Base-by-base conservation (phyloP, 2,888 invertebrate genomes). In the Drosophila sordidula region DNA sequence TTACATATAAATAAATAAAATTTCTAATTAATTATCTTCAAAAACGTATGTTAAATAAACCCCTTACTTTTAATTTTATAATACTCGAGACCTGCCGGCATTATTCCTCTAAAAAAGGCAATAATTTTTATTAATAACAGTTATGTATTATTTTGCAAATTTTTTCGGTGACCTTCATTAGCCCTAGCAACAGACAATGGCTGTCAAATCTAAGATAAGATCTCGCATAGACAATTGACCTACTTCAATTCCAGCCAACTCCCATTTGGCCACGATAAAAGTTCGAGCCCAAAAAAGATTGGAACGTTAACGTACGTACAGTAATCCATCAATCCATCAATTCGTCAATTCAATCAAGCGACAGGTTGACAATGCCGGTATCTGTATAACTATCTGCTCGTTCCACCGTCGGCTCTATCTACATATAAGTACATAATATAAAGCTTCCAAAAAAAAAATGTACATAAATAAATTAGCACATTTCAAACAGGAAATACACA, bases 401-500 rank as follows among this genome's bases (percentile, higher is more conserved):
- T 38, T 42, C 26, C 51, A 38, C 29, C 22, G 34, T 25, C 38
- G 44, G 12, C 52, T 47, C 50, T 42, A 45, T 51, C 44, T 44
- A 38, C 42, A 32, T 22, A 25, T 22, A 42, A 12, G 22, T 42
- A 55, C 34, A 63, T 59, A 45, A 14, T 56, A 67, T 61, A 67
- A 42, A 59, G 70, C 57, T 63, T 46, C 49, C 14, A 58, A 58
- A 70, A 61, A 58, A 58, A 45, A 42, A 56, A 32, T 42, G 73
- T 69, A 73, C 64, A 73, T 73, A 52, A 66, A 77, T 78, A 79
- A 75, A 79, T 77, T 77, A 77, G 75, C 77, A 79, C 79, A 77
- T 77, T 77, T 75, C 56, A 77, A 79, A 75, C 75, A 77, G 77
- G 77, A 77, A 77, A 77, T 79, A 79, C 71, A 77, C 70, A 66